Evolutionary conservation across 2,888 invertebrate genomes (phyloP).

Genomic region (Kuschelorhynchus macadamiae): DNA sequence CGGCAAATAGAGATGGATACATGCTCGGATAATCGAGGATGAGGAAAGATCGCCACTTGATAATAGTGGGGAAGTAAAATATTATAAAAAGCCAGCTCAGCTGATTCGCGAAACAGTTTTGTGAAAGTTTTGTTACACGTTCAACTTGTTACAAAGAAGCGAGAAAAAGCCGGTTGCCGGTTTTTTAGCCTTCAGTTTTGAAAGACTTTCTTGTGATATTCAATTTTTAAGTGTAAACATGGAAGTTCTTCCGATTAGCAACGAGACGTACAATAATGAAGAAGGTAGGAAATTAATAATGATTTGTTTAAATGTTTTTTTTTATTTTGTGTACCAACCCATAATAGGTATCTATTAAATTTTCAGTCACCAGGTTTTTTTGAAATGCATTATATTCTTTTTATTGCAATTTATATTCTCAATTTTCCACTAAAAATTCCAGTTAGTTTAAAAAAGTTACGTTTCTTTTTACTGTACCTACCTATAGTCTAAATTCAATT

Average conservation of each 20-base stretch:
- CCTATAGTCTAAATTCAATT: too few relatives aligned
- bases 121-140: constrained; percentile 27
- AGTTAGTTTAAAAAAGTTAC: too few relatives aligned
- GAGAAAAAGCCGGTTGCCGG: constrained; percentile 54
- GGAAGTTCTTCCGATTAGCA: constrained; percentile 86
- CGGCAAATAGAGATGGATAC: neutral
- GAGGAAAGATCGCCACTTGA: neutral
- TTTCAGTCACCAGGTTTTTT: too few relatives aligned
- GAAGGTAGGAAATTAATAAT: constrained; percentile 52
- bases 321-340: constrained; percentile 11
- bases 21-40: constrained; percentile 11
- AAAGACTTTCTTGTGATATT: constrained; percentile 28
- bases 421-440: too few relatives aligned
- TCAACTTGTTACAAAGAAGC: constrained; percentile 14
- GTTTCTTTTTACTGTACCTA: too few relatives aligned
- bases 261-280: constrained; percentile 75
- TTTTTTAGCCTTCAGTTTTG: constrained; percentile 47
- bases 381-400: too few relatives aligned
- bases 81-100: constrained; percentile 69
- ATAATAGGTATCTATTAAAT: too few relatives aligned
- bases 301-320: constrained; percentile 17
- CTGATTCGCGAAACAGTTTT: constrained; percentile 58
- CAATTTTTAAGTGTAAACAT: constrained; percentile 67
- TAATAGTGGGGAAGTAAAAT: constrained; percentile 62
- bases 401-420: too few relatives aligned